Evolutionary conservation across 2,797 vertebrate genomes (phyloP).

Genomic region (Clarias laeviceps): DNA sequence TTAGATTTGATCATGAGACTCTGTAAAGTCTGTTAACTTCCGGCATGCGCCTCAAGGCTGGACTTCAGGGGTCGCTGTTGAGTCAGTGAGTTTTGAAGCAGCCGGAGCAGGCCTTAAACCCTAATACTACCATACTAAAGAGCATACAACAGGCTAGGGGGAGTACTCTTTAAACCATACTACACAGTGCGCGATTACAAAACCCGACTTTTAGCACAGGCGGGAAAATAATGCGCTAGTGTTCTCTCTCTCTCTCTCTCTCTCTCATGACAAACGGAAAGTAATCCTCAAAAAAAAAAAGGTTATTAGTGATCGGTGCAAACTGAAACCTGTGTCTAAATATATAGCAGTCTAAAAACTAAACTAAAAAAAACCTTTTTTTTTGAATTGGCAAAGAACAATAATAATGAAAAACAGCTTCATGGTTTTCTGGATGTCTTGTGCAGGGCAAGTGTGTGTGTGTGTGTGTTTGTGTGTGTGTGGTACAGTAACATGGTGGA

Average conservation of each 20-base stretch:
- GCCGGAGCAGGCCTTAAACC: conserved; percentile 34
- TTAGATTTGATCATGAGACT: too few species aligned
- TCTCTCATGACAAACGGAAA: background rate
- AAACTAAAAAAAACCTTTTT: too few species aligned
- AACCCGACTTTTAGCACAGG: background rate
- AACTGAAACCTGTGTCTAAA: background rate
- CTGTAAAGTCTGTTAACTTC: too few species aligned
- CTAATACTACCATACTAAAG: background rate
- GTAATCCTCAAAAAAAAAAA: background rate
- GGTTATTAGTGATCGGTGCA: background rate
- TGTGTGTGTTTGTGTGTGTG: background rate
- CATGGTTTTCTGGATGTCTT: too few species aligned
- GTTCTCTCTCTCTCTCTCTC: background rate
- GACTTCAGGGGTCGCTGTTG: conserved; percentile 50
- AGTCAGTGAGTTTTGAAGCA: conserved; percentile 8
- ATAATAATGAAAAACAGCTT: background rate
- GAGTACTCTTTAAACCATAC: background rate
- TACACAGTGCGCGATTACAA: background rate
- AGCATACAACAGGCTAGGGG: background rate
- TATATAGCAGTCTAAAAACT: too few species aligned
- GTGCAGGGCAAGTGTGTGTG: background rate
- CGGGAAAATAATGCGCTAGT: too few species aligned
- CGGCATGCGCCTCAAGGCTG: too few species aligned
- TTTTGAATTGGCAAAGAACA: too few species aligned
- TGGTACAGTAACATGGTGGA: conserved; percentile 1